phyloP scores from a whole-genome alignment of 1,140 invertebrate genomes.

The Camponotus floridanus region DNA sequence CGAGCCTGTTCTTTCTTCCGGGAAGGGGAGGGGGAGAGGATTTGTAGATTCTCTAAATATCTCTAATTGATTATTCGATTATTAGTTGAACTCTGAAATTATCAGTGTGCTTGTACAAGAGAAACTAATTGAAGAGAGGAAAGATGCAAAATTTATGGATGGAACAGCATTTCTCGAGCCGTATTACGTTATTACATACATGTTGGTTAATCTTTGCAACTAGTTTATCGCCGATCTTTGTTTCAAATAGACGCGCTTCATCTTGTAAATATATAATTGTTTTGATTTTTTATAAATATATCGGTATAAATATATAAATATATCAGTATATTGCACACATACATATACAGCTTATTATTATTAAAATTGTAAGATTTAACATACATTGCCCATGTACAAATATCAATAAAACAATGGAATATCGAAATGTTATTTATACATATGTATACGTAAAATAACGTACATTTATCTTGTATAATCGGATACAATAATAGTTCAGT shows the following conservation, averaged over 20 bases:
- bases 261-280: too few relatives aligned
- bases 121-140: constrained; percentile 65
- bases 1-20: constrained; percentile 68
- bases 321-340: too few relatives aligned
- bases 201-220: not conserved
- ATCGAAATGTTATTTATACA: constrained; percentile 1
- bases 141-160: constrained; percentile 55
- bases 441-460: too few relatives aligned
- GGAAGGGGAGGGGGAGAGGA: constrained; percentile 26
- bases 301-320: too few relatives aligned
- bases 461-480: constrained; percentile 11
- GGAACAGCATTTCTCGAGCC: not conserved
- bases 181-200: not conserved
- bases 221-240: not conserved
- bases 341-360: too few relatives aligned
- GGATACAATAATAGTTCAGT: not conserved
- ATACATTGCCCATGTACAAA: not conserved
- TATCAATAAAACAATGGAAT: constrained; percentile 7
- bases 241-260: not conserved
- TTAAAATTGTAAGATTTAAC: too few relatives aligned
- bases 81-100: constrained; percentile 33
- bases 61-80: constrained; percentile 70
- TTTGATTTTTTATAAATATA: too few relatives aligned
- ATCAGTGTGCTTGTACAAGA: constrained; percentile 52
- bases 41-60: constrained; percentile 57